Evolutionary conservation across 2,888 invertebrate species (phyloP), one percentile per base, ranked within the genome.

Genomic region (Oxytorus armatus): DNA sequence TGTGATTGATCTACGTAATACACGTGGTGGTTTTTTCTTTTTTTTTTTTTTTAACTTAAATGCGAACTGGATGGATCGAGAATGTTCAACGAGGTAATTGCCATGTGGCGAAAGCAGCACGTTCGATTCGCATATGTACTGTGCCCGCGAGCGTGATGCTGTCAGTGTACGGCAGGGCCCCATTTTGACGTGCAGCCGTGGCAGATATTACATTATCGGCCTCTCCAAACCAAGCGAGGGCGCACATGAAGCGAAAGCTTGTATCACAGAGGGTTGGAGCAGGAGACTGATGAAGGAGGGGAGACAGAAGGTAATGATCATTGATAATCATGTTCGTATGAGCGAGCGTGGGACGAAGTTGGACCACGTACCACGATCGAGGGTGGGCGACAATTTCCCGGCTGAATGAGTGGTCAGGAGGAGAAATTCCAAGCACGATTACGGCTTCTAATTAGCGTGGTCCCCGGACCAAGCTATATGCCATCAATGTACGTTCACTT

Each of bases 151-250:
- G 55, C 25, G 55, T 65, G 61, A 73, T 73, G 42, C 49, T n/a
- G 61, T 61, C 79, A 51, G 66, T 49, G 42, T 57, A 36, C 23
- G 55, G 42, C 63, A 73, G 66, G 75, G 33, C 14, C n/a, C n/a
- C 74, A 70, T 72, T 81, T 77, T 79, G 79, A 84, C 82, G 78
- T 76, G 72, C n/a, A 63, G 65, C 75, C 79, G 73, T 79, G 79
- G 82, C 82, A 79, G 81, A 83, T 83, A 85, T 84, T 83, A 80
- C 80, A 85, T 84, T 82, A 85, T 82, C 82, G 79, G 73, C 49
- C 49, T 75, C 74, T 65, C 77, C 49, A 59, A 65, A 53, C 57
- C 42, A 47, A 36, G 79, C 51, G 47, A 44, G 70, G 55, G 36
- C 47, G 49, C 42, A 74, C 65, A 65, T 44, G 47, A 66, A 47